Conservation (phyloP, 2,797 vertebrate genomes). For the Chiroxiphia lanceolata region DNA sequence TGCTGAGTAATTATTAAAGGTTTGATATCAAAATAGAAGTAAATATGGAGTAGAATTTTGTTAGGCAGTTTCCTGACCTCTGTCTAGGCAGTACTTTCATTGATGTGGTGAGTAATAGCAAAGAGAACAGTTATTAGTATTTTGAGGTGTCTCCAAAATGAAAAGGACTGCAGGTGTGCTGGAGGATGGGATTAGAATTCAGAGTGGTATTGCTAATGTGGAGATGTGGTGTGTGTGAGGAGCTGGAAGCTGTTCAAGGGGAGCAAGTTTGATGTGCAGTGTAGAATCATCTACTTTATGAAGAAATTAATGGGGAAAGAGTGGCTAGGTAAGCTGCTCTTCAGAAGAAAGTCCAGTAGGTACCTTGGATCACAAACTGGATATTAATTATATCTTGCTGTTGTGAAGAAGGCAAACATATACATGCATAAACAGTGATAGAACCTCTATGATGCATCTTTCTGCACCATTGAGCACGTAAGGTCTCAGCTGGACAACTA, state of each 20-base stretch:
- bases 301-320: not conserved
- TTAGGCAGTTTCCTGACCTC: not conserved
- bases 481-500: not conserved
- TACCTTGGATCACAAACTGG: not conserved
- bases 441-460: not conserved
- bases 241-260: not conserved
- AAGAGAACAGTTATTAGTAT: not conserved
- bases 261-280: not conserved
- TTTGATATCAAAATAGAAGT: not conserved
- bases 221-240: not conserved
- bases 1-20: not conserved
- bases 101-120: not conserved
- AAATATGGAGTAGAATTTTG: not conserved
- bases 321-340: not conserved
- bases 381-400: not conserved
- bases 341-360: not conserved
- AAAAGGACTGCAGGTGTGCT: not conserved
- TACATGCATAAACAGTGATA: not conserved
- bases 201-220: not conserved
- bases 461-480: not conserved
- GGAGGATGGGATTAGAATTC: not conserved
- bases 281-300: not conserved
- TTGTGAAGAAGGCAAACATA: not conserved
- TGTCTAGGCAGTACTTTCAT: not conserved
- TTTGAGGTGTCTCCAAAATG: not conserved